Evolutionary conservation across 2,888 invertebrate genomes (phyloP), one percentile per base, ranked within the genome.

Genomic region (Nomada ruficornis): DNA sequence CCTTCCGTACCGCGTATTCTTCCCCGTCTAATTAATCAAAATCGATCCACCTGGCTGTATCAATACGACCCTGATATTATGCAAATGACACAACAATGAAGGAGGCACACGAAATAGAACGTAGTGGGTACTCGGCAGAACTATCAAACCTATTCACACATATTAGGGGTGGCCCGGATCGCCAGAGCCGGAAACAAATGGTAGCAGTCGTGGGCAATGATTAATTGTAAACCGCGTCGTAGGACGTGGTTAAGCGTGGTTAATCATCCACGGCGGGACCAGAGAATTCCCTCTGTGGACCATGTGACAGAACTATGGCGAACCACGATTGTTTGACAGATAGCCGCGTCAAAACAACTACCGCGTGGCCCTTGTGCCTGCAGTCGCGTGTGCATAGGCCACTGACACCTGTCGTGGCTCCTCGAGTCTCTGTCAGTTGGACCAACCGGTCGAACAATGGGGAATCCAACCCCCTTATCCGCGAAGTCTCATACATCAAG

Each of bases 251-350:
- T 85, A 83, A 85, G 63, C 78, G 77, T 77, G 85, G 84, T 85
- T 85, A 85, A 85, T 85, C 85, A 84, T 77, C 82, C 77, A 64
- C 72, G 64, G 60, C 29, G 72, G 13, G 57, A 54, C 69, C 62
- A 29, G 77, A 75, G 80, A 79, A 73, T 70, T 44, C 64, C 60
- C 77, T 77, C 55, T 42, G 80, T 26, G 71, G 72, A 71, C 85
- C 85, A 64, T 72, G 71, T 85, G 83, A 85, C 83, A 80, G 86
- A 83, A 78, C 80, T 84, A 86, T 70, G 88, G 86, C 78, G 79
- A 82, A 77, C 85, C 87, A 80, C 86, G 88, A 89, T 87, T 83
- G 78, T 80, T 85, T 89, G 89, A 89, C 87, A 84, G 85, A 89
- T 87, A 83, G 86, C 84, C 86, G 78, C 80, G 87, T 87, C 89